Percentiles rank a stretch among this genome's conserved stretches.
These are phyloP conservation scores for Cygnus atratus DNA, from an alignment of 2,113 vertebrate genomes.

Conservation along the genomic window DNA sequence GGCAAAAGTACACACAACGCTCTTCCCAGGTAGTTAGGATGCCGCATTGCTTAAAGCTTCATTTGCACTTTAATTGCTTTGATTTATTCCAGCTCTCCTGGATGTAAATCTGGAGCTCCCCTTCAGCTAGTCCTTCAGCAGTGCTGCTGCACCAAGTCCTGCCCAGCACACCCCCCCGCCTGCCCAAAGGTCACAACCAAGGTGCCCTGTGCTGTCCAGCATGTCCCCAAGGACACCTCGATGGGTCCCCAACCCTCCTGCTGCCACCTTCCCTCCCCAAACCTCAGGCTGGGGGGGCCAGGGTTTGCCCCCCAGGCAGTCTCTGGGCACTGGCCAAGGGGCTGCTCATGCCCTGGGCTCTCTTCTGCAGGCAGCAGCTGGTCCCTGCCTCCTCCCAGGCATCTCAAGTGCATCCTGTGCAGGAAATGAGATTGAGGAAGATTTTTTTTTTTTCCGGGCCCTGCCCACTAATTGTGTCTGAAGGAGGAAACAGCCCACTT, in stretches of 20 bases:
- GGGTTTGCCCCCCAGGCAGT: background rate
- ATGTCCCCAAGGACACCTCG: background rate
- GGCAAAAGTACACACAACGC: background rate
- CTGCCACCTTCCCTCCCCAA: too few species aligned
- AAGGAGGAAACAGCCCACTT: conserved; percentile 54
- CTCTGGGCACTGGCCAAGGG: background rate
- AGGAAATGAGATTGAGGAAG: conserved; percentile 52
- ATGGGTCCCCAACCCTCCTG: background rate
- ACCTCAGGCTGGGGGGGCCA: too few species aligned
- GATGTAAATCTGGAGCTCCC: background rate
- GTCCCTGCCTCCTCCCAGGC: background rate
- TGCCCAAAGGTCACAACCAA: fast-evolving
- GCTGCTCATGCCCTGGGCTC: background rate
- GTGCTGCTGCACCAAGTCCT: background rate
- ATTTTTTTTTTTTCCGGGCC: conserved; percentile 22
- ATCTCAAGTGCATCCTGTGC: conserved; percentile 21
- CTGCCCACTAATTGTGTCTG: conserved; percentile 50
- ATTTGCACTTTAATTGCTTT: conserved; percentile 62
- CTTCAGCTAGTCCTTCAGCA: background rate
- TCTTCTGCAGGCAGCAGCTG: background rate
- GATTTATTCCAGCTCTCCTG: conserved; percentile 37
- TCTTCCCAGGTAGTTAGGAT: conserved; percentile 28
- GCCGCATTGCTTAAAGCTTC: conserved; percentile 24
- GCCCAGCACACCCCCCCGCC: background rate
- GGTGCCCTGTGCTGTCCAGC: background rate